Evolutionary conservation across 2,888 invertebrate species (phyloP), one percentile per base, ranked within the genome.

Genomic region (Herminia tarsipennalis): DNA sequence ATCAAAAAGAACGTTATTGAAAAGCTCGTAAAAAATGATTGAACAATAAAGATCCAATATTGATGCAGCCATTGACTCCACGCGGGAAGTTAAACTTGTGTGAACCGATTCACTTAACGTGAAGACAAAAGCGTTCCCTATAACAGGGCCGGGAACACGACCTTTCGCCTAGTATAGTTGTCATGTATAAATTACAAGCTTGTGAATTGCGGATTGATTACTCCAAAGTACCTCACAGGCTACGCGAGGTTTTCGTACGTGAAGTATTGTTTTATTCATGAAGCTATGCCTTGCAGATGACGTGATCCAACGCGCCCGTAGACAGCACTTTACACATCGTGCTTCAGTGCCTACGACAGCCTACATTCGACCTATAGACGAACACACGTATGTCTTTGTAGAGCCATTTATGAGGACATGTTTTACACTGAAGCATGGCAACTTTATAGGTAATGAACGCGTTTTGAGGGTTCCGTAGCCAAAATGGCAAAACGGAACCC

Each of bases 181-280:
- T 22, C 5, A 62, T 64, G 70, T 66, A 66, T 63, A 67, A 63
- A 57, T 49, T 56, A 58, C 55, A 33, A 52, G 38, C 46, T 38
- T 29, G 59, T 43, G 44, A 69, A 62, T 56, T 57, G 43, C 18
- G 30, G 55, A 66, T 66, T 66, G 64, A 72, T 71, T 56, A 60
- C 60, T 53, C 20, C 5, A 50, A 56, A 55, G 33, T 12, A 35
- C 32, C 49, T 57, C 56, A 58, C 72, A 70, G 8, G 8, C 5
- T 18, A 18, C n/a, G 25, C 10, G 70, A 68, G 72, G 64, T 70
- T 73, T 70, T 65, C 57, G 57, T 62, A 61, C 43, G 57, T 49
- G 36, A 49, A 56, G 22, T 41, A 36, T 67, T 78, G 72, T 73
- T 68, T 80, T 73, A 82, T 81, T 76, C 83, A 81, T 80, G 64